Evolutionary conservation across 2,113 vertebrate species (phyloP), one percentile per base, ranked within the genome.

Genomic region (Ochotona curzoniae): DNA sequence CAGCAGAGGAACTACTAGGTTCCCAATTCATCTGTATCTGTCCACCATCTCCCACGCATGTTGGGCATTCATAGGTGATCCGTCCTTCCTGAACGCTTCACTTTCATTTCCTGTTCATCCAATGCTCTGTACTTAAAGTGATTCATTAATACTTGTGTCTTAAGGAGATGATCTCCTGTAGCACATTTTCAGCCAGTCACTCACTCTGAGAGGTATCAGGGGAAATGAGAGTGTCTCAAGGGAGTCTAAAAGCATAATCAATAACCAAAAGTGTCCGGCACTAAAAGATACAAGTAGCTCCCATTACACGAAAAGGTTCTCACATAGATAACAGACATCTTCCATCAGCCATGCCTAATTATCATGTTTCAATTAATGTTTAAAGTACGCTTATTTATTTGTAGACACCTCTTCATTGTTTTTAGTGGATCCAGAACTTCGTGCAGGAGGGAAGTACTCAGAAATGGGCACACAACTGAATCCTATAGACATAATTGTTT

Each of bases 401-500:
- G 61, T 13, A 83, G 8, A 54, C 25, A 75, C 18, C 25, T 86
- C 44, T 76, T 76, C 38, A 30, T n/a, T 63, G 74, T 84, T 87
- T 73, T 69, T 10, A 83, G 30, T n/a, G 85, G 49, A 28, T 49
- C 74, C 91, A 86, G 6, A 2, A 93, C 0, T 1, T 96, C 0
- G 3, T 86, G 17, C 95, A 71, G 89, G 92, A 96, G 93, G 54
- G 78, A 74, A 76, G 28, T 71, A 57, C 7, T 81, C 17, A 75
- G 51, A 83, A n/a, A 87, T 80, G 32, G 81, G n/a, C 89, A 75
- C n/a, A 91, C 10, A 69, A 6, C 91, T 61, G 21, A 95, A 93
- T 76, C 25, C 85, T 82, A 93, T 83, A 95, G 10, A 94, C 73
- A 92, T 95, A 83, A 17, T 54, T 44, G 38, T 44, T 44, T 44